Evolutionary conservation across 2,113 vertebrate genomes (phyloP).

Genomic region (Protobothrops flavoviridis): DNA sequence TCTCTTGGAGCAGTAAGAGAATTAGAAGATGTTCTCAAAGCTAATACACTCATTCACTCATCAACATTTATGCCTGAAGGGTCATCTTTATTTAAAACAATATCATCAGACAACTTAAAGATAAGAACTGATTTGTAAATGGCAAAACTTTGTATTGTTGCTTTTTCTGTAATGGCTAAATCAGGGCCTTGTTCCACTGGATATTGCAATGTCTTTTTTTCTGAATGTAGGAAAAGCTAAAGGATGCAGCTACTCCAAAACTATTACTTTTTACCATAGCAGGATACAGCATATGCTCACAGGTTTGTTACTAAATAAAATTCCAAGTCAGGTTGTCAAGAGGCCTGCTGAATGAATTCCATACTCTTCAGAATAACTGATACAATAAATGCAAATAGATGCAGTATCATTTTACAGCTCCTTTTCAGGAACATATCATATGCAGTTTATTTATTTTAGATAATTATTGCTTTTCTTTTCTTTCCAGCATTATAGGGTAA

Average conservation of each 20-base stretch:
- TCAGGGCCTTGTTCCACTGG: background rate
- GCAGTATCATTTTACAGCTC: background rate
- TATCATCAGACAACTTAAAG: background rate
- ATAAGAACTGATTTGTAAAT: background rate
- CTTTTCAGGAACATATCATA: constrained; percentile 16
- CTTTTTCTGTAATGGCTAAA: background rate
- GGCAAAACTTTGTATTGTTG: background rate
- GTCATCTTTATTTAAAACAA: background rate
- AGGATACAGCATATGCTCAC: background rate
- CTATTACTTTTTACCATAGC: rapidly evolving
- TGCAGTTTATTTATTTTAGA: constrained; percentile 6
- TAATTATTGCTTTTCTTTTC: background rate
- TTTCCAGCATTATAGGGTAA: background rate
- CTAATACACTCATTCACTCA: no score
- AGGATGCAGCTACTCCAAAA: background rate
- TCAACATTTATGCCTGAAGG: background rate
- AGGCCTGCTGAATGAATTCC: background rate
- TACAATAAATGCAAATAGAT: background rate
- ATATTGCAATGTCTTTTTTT: background rate
- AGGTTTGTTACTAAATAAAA: constrained; percentile 13
- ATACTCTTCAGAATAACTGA: background rate
- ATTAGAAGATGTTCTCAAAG: background rate
- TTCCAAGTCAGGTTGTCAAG: rapidly evolving
- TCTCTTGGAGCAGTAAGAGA: background rate
- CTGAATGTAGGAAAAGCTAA: background rate